A percentile compares a stretch with the other conserved stretches of the same genome.
Conservation (phyloP, 2,888 invertebrate genomes). For the Noctua fimbriata region DNA sequence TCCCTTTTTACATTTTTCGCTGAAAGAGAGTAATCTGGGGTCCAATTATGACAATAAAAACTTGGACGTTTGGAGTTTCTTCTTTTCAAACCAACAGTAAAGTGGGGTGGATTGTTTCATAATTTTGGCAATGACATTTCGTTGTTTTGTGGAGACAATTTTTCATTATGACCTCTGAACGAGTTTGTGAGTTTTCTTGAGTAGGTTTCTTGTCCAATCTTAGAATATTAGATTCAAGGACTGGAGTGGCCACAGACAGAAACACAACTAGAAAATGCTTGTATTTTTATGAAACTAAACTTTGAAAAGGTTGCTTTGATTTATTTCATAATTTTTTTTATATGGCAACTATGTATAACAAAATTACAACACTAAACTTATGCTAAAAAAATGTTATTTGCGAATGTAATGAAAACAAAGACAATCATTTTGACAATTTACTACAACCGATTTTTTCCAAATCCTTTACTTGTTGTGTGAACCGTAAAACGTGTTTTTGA, state of each 20-base stretch:
- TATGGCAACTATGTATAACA: not conserved
- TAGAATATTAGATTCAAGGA: slow-evolving; percentile 1
- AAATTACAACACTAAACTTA: not conserved
- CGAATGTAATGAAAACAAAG: not conserved
- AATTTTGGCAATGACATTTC: slow-evolving; percentile 43
- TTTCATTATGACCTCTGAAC: slow-evolving; percentile 32
- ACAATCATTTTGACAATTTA: not conserved
- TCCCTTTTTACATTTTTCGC: slow-evolving; percentile 22
- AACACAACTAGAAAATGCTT: not conserved
- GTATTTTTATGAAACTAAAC: too few relatives aligned
- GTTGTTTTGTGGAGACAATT: slow-evolving; percentile 24
- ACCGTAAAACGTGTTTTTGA: slow-evolving; percentile 7
- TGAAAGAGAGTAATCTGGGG: slow-evolving; percentile 38
- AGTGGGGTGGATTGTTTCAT: slow-evolving; percentile 54
- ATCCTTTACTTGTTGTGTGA: not conserved
- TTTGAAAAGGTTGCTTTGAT: too few relatives aligned
- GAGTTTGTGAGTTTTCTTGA: slow-evolving; percentile 10
- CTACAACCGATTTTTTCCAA: not conserved
- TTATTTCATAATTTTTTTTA: not conserved
- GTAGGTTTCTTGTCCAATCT: slow-evolving; percentile 5
- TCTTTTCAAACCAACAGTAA: slow-evolving; percentile 31
- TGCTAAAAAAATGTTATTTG: not conserved
- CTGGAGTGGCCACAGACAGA: not conserved
- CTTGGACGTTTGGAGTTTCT: slow-evolving; percentile 47
- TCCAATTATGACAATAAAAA: slow-evolving; percentile 56